A percentile compares a stretch with the other conserved stretches of the same genome.
These are phyloP conservation scores for Heliconius hermathena DNA, from an alignment of 1,140 invertebrate species.

Conservation along the genomic window DNA sequence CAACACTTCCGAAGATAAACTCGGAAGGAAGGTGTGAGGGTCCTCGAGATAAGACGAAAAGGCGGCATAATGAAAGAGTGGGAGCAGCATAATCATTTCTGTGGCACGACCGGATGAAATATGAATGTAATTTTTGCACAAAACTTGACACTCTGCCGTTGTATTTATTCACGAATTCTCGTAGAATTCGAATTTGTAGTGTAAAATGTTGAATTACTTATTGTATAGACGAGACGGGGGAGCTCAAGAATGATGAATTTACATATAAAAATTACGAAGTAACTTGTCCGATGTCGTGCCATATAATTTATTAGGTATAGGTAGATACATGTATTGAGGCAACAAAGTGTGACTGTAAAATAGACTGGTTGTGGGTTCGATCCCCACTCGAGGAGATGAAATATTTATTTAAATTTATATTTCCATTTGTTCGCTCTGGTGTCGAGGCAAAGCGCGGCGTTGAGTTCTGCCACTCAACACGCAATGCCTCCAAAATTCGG, in stretches of 20 bases:
- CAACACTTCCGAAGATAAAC: conserved; percentile 55
- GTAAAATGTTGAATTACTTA: neutral
- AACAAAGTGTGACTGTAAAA: no score
- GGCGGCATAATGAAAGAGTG: conserved; percentile 51
- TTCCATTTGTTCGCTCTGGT: no score
- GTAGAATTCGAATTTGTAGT: neutral
- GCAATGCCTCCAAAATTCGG: no score
- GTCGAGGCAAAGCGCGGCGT: no score
- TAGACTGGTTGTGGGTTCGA: no score
- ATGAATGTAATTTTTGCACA: conserved; percentile 32
- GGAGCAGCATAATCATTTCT: conserved; percentile 45
- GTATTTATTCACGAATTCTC: neutral
- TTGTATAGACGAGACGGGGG: neutral
- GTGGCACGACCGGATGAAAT: conserved; percentile 38
- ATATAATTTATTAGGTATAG: neutral
- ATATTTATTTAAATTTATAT: no score
- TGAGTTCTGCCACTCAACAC: no score
- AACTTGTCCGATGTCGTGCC: neutral
- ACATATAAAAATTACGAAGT: neutral
- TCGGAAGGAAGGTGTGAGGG: conserved; percentile 47
- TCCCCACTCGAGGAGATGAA: no score
- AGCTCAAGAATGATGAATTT: neutral
- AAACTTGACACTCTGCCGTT: conserved; percentile 28
- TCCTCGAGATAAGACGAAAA: conserved; percentile 50
- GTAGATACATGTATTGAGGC: no score